Evolutionary conservation across 2,797 vertebrate species (phyloP), one percentile per base, ranked within the genome.

Genomic region (Numenius phaeopus): DNA sequence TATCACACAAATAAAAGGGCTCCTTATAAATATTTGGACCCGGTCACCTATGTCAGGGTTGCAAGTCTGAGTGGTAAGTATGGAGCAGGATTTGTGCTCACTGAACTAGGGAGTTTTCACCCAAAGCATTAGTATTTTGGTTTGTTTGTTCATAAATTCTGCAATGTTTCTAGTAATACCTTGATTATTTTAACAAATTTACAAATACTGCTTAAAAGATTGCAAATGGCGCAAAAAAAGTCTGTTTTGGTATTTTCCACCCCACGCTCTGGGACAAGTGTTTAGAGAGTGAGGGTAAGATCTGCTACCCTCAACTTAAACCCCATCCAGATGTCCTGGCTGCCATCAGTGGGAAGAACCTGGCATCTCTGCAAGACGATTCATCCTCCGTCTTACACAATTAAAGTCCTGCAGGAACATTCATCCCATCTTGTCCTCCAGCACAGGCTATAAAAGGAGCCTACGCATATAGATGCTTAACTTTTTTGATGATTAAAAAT

Each of bases 401-500:
- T 64, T 91, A 37, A 19, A 71, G 30, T 59, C 58, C 80, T 76
- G 54, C 73, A 87, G 77, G 55, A 82, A 19, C 16, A 26, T 62
- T 81, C 30, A 77, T 66, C 67, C 85, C 50, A 62, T 39, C 62
- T 42, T 84, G 62, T 82, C 62, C 42, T 92, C 92, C 49, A 84
- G 78, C 62, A 30, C 77, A 39, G 73, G 29, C 89, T 84, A 27
- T 42, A 47, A 83, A 82, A 95, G 73, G 30, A 87, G 46, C 62
- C 16, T 78, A 14, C 0, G 0, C 59, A 59, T 20, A 20, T 7
- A 77, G 30, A 55, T 59, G 32, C 58, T 54, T 82, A 79, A 82
- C n/a, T 54, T 84, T 54, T 82, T 79, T 84, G 52, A 89, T 84
- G 22, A 79, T 86, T 83, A 84, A 89, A 92, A 92, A 75, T 46